Base-by-base conservation (phyloP, 1,140 invertebrate species). In the Drosophila willistoni region DNA sequence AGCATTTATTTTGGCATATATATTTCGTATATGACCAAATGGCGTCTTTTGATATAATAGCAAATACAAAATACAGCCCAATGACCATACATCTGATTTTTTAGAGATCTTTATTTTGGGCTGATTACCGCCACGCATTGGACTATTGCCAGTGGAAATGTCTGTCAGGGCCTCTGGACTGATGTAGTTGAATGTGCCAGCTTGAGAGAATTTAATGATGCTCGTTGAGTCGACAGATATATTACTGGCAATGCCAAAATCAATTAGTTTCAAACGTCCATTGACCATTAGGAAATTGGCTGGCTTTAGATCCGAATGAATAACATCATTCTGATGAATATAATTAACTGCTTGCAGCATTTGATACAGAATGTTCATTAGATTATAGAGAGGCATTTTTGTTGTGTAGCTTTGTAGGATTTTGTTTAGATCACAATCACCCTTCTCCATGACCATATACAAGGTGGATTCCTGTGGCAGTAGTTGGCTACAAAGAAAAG, bases 241-340 rank as follows among this genome's bases (percentile, higher is more conserved):
- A 59, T 95, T 95, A 56, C 97, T 97, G n/a, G 98, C 96, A 80
- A 99, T 99, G 22, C 98, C 98, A 93, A 99, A 99, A 93, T 99
- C 98, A 72, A 99, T 99, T 22, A 99, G 93, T 93, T 99, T 99
- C 4, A 99, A 92, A 56, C 95, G 94, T 3, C 97, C 97, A 68
- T 94, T 94, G 22, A 98, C 97, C 79, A 98, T 93, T 10, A 99
- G 93, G 93, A 99, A 99, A 93, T 99, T 99, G 1, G 97, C 97
- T 10, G 98, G 98, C 92, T 99, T 99, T 65, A 99, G 93, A 93
- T 99, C 98, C 0, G 97, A 97, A 93, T 99, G 98, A 67, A 99
- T 97, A 12, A 99, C 96, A 54, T 97, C 91, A 93, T 96, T 94
- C 79, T 96, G 94, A 86, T 99, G 98, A 81, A 99, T 98, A 77